These are phyloP conservation scores for Aegypius monachus DNA, from an alignment of 2,113 vertebrate species.

Conservation along the genomic window DNA sequence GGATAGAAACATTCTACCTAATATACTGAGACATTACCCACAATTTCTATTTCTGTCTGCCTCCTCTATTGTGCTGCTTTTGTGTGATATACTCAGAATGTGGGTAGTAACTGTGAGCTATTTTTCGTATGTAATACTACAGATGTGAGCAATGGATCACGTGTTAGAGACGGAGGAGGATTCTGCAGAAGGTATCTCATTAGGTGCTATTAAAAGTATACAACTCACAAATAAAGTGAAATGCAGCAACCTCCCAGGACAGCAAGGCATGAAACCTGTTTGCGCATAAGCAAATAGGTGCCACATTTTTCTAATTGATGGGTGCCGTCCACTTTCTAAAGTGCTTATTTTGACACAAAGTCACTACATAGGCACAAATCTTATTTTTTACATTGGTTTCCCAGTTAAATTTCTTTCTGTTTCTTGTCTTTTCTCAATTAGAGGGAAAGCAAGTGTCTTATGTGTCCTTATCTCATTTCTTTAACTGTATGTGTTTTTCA, in stretches of 20 bases:
- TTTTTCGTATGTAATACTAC: neutral
- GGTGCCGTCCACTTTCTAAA: neutral
- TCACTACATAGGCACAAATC: neutral
- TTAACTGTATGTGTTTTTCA: neutral
- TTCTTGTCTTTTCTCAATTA: neutral
- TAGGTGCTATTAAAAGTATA: neutral
- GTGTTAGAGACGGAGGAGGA: neutral
- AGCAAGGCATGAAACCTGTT: neutral
- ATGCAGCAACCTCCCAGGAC: neutral
- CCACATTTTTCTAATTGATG: neutral
- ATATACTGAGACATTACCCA: neutral
- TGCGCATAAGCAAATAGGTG: neutral
- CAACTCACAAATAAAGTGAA: neutral
- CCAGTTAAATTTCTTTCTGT: neutral
- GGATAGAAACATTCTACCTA: neutral
- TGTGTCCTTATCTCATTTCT: neutral
- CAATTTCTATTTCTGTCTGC: neutral
- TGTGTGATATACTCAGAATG: neutral
- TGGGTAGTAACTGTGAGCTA: slow-evolving; percentile 3
- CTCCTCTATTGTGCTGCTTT: neutral
- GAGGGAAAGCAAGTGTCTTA: neutral
- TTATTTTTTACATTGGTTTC: neutral
- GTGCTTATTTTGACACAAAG: neutral
- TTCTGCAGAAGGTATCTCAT: neutral
- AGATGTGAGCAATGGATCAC: neutral